Conservation (phyloP, 2,888 invertebrate species). For the Lumbricus terrestris region DNA sequence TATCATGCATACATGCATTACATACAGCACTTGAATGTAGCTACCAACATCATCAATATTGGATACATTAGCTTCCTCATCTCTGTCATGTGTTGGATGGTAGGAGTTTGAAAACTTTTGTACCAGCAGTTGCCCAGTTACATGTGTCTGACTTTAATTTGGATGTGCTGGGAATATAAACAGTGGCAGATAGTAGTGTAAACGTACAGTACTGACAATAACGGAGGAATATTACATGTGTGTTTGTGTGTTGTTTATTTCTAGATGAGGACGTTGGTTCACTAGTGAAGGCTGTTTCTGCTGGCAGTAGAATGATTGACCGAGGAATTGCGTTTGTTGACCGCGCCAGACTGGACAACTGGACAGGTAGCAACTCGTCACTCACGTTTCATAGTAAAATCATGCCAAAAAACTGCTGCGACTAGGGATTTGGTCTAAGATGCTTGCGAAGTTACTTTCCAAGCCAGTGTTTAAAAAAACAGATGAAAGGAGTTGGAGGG, state of each 20-base stretch:
- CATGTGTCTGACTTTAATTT: not conserved
- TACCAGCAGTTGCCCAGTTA: not conserved
- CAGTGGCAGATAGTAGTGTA: not conserved
- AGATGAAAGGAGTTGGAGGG: no score
- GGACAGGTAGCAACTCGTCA: not conserved
- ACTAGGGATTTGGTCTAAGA: not conserved
- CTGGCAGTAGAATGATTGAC: constrained; percentile 15
- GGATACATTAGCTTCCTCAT: no score
- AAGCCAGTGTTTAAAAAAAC: no score
- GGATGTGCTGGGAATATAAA: not conserved
- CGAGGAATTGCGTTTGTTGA: not conserved
- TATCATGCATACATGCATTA: no score
- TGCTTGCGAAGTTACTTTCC: no score
- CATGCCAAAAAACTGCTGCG: no score
- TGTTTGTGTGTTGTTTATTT: not conserved
- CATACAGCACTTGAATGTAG: no score
- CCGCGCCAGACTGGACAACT: not conserved
- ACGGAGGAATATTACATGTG: not conserved
- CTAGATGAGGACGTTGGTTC: not conserved
- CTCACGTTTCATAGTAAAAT: not conserved
- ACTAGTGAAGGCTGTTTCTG: constrained; percentile 15
- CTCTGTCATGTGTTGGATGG: no score
- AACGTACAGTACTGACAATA: not conserved
- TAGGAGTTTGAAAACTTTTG: not conserved
- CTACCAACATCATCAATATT: no score